These are phyloP conservation scores for Artemia sinica DNA, from an alignment of 2,888 invertebrate species.

Conservation along the genomic window DNA sequence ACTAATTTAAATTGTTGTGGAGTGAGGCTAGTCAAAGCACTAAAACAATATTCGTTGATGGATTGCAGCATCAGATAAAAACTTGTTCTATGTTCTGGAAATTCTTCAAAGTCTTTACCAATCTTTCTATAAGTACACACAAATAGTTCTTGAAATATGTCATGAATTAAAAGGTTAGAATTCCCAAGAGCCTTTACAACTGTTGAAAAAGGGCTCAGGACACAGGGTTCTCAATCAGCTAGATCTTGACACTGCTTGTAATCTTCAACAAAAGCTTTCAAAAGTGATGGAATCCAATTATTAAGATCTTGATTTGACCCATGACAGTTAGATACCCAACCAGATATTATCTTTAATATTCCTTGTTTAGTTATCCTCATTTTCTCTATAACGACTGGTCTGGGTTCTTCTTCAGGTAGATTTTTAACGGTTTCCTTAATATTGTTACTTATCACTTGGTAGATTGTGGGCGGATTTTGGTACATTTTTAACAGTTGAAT, in stretches of 20 bases:
- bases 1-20: slow-evolving; percentile 93
- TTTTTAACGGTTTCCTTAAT: slow-evolving; percentile 79
- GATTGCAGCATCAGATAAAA: slow-evolving; percentile 80
- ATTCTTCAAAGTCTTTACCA: slow-evolving; percentile 98
- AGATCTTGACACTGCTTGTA: slow-evolving; percentile 89
- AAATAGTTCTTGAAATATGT: no score
- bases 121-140: no score
- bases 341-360: slow-evolving; percentile 84
- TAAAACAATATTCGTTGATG: slow-evolving; percentile 83
- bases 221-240: slow-evolving; percentile 92
- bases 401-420: slow-evolving; percentile 90
- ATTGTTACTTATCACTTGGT: slow-evolving; percentile 92
- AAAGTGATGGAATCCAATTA: slow-evolving; percentile 88
- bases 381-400: slow-evolving; percentile 89
- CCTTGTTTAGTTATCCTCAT: slow-evolving; percentile 98
- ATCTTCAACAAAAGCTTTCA: slow-evolving; percentile 89
- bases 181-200: slow-evolving; percentile 89
- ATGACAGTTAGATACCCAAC: slow-evolving; percentile 81
- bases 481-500: slow-evolving; percentile 88
- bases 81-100: slow-evolving; percentile 93
- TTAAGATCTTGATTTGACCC: slow-evolving; percentile 70
- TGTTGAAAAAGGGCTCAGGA: slow-evolving; percentile 83
- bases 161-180: no score
- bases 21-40: slow-evolving; percentile 85
- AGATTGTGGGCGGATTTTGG: slow-evolving; percentile 96